Evolutionary conservation across 2,113 vertebrate species (phyloP).

Genomic region (Cottus gobio): DNA sequence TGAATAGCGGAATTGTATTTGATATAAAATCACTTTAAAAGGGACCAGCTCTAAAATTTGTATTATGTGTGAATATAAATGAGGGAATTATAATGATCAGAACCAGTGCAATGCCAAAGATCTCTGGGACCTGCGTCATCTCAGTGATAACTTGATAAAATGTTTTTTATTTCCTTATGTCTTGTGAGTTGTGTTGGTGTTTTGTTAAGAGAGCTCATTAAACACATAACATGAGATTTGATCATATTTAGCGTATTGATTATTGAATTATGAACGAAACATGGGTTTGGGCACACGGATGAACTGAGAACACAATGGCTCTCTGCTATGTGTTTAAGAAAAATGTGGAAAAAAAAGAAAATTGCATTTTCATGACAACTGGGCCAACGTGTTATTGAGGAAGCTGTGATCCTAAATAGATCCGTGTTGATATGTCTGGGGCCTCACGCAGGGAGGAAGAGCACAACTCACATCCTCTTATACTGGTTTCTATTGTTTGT

Average conservation of each 20-base stretch:
- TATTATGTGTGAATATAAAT: background rate
- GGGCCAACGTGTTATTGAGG: no score
- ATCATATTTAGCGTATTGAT: background rate
- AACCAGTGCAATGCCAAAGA: no score
- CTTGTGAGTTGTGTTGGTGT: background rate
- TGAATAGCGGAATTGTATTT: background rate
- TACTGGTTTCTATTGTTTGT: no score
- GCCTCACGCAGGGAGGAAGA: no score
- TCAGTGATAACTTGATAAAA: background rate
- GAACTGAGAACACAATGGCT: no score
- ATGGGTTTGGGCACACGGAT: no score
- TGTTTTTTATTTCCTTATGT: background rate
- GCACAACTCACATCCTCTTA: no score
- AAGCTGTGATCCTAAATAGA: no score
- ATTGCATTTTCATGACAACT: no score
- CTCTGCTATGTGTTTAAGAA: no score
- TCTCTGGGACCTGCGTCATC: background rate
- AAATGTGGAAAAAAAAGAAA: no score
- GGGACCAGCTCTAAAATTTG: background rate
- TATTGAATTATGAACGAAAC: background rate
- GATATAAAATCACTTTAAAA: background rate
- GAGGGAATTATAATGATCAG: constrained; percentile 14
- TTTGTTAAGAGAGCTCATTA: constrained; percentile 25
- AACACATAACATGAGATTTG: background rate
- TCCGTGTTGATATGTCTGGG: no score